Base-by-base conservation (phyloP, 64 coral and sea anemone genomes). In the Pocillopora damicornis region DNA sequence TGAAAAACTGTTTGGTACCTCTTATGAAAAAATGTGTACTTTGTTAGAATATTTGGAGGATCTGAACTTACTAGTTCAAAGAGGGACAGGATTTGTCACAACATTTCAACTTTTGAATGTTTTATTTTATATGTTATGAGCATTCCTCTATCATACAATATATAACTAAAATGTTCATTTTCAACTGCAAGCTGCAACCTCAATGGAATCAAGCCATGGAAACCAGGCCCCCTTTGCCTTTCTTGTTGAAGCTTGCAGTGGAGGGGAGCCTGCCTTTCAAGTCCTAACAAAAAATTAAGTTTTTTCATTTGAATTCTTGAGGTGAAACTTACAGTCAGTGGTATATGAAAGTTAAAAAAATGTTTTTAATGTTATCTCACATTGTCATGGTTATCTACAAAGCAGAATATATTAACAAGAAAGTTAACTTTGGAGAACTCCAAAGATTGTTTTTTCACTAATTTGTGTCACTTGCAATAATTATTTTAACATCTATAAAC, bases 331-430 rank as follows among this genome's bases (percentile, higher is more conserved):
- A 25, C 77, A 79, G 77, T 59, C 77, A 14, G n/a, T 79, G 59
- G 25, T 61, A 60, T n/a, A 35, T 22, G 22, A 7, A n/a, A 10
- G 22, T 1, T n/a, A 11, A n/a, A 17, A 17, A 18, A 13, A 17
- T 68, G 35, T 85, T 22, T 84, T 66, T 73, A 72, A 20, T 5
- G 45, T 73, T 85, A 26, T 73, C 69, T 85, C 72, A 85, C 69
- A 85, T 72, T 84, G 25, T n/a, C 2, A 42, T 65, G 22, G 7
- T 11, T 72, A 72, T 85, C 22, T 58, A 85, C 81, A 85, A 85
- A 85, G 81, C 81, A 67, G 71, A 51, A 51, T 51, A 73, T 85
- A 72, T 85, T 71, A 15, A 72, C 22, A 85, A 85, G 68, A 81
- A 83, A 20, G 23, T 22, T 68, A 71, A 38, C 25, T 15, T 15